Evolutionary conservation across 2,888 invertebrate species (phyloP).

Genomic region (Polydesmus complanatus): DNA sequence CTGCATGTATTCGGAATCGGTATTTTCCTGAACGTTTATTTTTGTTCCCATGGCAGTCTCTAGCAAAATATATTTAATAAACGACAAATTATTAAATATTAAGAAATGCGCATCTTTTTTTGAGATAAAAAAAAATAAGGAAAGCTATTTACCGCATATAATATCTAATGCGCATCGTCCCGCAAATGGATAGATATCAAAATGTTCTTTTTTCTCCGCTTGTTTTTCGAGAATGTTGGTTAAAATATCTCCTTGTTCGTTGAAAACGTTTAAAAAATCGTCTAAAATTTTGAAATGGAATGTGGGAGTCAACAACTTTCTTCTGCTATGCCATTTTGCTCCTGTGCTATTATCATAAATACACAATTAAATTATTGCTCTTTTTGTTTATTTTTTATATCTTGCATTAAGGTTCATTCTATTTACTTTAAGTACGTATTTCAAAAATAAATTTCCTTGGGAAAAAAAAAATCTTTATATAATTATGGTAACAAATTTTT

Average conservation of each 20-base stretch:
- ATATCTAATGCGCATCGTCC: neutral
- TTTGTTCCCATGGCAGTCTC: neutral
- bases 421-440: neutral
- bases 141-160: neutral
- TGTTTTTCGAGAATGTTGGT: neutral
- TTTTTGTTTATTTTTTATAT: neutral
- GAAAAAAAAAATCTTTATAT: too few species aligned
- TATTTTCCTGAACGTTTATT: neutral
- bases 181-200: neutral
- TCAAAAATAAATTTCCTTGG: too few species aligned
- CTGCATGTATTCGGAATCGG: neutral
- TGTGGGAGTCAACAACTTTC: neutral
- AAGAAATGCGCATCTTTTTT: too few species aligned
- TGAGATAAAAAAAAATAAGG: neutral
- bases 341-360: neutral
- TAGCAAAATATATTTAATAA: neutral
- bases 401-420: neutral
- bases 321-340: neutral
- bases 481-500: too few species aligned
- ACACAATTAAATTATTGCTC: neutral
- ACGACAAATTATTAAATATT: too few species aligned
- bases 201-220: neutral
- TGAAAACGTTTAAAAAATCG: neutral
- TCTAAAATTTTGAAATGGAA: neutral
- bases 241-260: neutral